Conservation (phyloP, 2,888 invertebrate genomes). For the Ceraclea dissimilis region DNA sequence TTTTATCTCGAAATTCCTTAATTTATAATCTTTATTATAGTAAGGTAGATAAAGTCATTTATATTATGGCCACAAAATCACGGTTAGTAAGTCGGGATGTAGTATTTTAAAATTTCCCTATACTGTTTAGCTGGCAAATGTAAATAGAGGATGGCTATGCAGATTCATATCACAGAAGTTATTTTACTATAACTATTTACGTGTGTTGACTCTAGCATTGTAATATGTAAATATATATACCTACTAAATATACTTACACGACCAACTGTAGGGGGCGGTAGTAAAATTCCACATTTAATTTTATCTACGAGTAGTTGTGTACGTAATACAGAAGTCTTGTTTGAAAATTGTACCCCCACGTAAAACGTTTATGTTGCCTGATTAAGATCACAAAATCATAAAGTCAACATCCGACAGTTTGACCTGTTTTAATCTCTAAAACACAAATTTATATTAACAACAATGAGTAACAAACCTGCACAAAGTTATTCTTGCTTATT, state of each 20-base stretch:
- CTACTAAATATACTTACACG: background rate
- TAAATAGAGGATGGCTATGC: background rate
- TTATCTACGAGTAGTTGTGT: background rate
- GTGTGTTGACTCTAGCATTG: background rate
- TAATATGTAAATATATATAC: background rate
- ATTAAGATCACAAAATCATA: slow-evolving; percentile 14
- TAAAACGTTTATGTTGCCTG: slow-evolving; percentile 9
- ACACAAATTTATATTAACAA: slow-evolving; percentile 6
- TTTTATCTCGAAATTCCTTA: background rate
- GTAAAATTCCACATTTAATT: slow-evolving; percentile 13
- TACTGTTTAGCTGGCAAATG: background rate
- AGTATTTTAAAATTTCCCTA: background rate
- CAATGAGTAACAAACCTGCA: background rate
- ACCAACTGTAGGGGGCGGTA: background rate
- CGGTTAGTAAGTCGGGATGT: too few species aligned
- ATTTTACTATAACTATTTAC: background rate
- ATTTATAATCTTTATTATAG: too few species aligned
- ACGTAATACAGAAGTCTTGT: background rate
- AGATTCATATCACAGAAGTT: background rate
- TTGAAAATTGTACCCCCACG: slow-evolving; percentile 1
- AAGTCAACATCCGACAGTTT: slow-evolving; percentile 12
- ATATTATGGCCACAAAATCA: background rate
- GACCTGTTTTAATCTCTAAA: slow-evolving; percentile 3
- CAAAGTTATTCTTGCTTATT: background rate
- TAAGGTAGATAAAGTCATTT: background rate